Evolutionary conservation across 2,888 invertebrate species (phyloP).

Genomic region (Xestobium rufovillosum): DNA sequence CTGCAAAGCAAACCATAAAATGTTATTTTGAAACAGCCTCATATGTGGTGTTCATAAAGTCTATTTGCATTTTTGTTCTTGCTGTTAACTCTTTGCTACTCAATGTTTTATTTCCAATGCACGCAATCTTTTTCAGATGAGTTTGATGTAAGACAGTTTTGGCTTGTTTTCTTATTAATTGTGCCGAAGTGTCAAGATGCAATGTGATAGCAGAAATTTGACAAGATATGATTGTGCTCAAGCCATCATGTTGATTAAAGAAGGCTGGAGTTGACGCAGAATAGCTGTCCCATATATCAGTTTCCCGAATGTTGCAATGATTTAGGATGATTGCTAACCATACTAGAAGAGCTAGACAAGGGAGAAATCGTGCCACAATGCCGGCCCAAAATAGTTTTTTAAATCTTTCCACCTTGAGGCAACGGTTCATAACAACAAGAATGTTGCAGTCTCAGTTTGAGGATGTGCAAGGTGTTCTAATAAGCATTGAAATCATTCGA

Average conservation of each 20-base stretch:
- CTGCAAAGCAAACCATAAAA: neutral
- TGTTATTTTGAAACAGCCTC: neutral
- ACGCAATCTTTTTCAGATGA: too few relatives aligned
- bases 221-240: slow-evolving; percentile 1
- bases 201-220: neutral
- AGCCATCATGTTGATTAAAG: slow-evolving; percentile 7
- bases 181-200: neutral
- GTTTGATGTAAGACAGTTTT: too few relatives aligned
- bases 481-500: slow-evolving; percentile 2
- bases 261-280: slow-evolving; percentile 9
- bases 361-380: slow-evolving; percentile 14
- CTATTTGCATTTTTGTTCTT: neutral
- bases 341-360: too few relatives aligned
- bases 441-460: slow-evolving; percentile 12
- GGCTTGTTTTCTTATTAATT: too few relatives aligned
- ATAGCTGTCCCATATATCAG: slow-evolving; percentile 8
- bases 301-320: slow-evolving; percentile 12
- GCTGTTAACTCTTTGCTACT: neutral
- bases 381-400: slow-evolving; percentile 10
- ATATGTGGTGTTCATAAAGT: neutral
- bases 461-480: slow-evolving; percentile 7
- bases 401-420: slow-evolving; percentile 8
- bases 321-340: slow-evolving; percentile 13
- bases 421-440: slow-evolving; percentile 7
- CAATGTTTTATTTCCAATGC: neutral